phyloP scores from a whole-genome alignment of 2,797 vertebrate genomes.

The Pipistrellus pipistrellus region DNA sequence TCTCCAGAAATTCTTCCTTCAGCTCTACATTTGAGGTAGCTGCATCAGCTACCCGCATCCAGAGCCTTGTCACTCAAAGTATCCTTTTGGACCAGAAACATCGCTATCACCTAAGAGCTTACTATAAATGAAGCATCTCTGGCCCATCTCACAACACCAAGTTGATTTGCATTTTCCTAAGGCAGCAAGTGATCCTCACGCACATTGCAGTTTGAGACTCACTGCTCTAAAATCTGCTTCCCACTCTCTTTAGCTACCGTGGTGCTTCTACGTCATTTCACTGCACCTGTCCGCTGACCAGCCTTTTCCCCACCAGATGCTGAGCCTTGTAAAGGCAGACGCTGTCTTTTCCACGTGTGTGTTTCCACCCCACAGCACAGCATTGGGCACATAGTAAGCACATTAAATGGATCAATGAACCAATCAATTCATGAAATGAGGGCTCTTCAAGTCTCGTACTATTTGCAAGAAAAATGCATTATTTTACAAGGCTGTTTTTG shows the following conservation, averaged over 20 bases:
- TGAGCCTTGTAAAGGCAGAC: not conserved
- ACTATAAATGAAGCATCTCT: not conserved
- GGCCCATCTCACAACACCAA: not conserved
- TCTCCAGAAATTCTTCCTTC: not conserved
- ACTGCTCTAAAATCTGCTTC: not conserved
- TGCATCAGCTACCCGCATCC: not conserved
- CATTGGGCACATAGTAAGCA: not conserved
- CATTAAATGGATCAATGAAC: not conserved
- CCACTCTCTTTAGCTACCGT: no score
- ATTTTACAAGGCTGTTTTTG: constrained; percentile 8
- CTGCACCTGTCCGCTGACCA: not conserved
- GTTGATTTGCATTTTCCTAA: not conserved
- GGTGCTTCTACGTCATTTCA: not conserved
- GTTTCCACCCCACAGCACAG: not conserved
- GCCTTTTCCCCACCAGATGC: not conserved
- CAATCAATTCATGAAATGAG: not conserved
- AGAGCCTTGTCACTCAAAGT: not conserved
- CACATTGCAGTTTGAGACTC: not conserved
- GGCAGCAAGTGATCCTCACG: not conserved
- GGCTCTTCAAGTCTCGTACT: not conserved
- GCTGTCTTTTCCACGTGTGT: not conserved
- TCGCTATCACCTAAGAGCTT: not conserved
- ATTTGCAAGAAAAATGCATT: not conserved
- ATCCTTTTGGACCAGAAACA: not conserved
- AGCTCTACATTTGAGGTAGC: not conserved